Percentiles rank a stretch among this genome's conserved stretches.
Evolutionary conservation across 35 echinoderm and acorn worm genomes (phyloP).

Genomic region (Stichopus chloronotus): DNA sequence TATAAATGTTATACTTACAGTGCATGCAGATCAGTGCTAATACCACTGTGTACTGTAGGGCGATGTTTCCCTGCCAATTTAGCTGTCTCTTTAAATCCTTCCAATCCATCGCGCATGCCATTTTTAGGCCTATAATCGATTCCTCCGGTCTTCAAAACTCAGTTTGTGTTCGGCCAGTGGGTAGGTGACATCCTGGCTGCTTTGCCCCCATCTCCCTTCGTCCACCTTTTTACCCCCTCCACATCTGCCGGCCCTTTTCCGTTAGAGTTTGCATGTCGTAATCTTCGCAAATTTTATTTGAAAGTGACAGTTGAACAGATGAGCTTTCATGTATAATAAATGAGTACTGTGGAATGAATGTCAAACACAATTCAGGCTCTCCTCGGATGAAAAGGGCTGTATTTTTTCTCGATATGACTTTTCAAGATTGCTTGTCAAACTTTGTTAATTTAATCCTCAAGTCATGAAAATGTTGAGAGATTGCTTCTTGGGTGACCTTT

Average conservation of each 20-base stretch:
- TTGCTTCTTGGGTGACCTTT: not conserved
- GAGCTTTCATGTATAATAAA: conserved; percentile 32
- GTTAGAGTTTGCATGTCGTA: conserved; percentile 11
- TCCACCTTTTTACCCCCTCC: not conserved
- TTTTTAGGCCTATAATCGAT: no score
- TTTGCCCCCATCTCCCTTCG: not conserved
- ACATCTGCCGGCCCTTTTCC: not conserved
- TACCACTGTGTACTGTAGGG: no score
- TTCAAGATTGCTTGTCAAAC: conserved; percentile 26
- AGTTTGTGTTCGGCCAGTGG: not conserved
- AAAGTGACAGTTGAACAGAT: conserved; percentile 41
- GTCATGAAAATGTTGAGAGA: conserved; percentile 16
- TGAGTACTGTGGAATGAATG: conserved; percentile 17
- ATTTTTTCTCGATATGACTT: conserved; percentile 3
- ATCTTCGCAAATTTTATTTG: conserved; percentile 6
- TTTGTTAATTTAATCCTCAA: conserved; percentile 25
- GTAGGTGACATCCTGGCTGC: not conserved
- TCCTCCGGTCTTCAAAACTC: no score
- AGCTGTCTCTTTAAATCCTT: no score
- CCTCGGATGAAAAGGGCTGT: not conserved
- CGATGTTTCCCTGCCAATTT: no score
- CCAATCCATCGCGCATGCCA: no score
- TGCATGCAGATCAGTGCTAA: no score
- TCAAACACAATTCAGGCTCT: conserved; percentile 36
- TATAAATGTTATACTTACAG: no score